A percentile compares a stretch with the other conserved stretches of the same genome.
Evolutionary conservation across 2,113 vertebrate species (phyloP).

Genomic region (Halichoeres trimaculatus): DNA sequence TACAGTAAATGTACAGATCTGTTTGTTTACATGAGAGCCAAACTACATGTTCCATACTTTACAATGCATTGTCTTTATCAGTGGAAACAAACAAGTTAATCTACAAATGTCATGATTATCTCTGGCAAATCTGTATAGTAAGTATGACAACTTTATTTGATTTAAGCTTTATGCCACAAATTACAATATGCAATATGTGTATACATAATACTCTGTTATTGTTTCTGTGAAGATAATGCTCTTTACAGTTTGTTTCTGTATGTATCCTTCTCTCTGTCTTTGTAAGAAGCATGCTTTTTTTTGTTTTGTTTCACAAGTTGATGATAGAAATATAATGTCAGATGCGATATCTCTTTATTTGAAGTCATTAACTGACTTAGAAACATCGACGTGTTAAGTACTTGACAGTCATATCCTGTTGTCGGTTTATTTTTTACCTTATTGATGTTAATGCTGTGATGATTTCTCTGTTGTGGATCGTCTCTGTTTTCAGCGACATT

Average conservation of each 20-base stretch:
- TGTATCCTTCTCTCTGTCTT: neutral
- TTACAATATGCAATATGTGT: neutral
- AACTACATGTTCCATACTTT: no score
- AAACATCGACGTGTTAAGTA: slow-evolving; percentile 14
- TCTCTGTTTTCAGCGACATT: slow-evolving; percentile 5
- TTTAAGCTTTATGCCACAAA: neutral
- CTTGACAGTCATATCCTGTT: neutral
- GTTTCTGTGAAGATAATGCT: slow-evolving; percentile 22
- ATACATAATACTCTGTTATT: neutral
- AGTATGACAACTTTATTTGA: neutral
- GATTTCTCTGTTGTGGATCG: neutral
- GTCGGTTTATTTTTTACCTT: slow-evolving; percentile 5
- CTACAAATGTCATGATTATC: neutral
- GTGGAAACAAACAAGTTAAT: neutral
- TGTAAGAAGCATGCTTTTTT: slow-evolving; percentile 21
- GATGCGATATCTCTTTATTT: neutral
- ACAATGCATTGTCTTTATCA: no score
- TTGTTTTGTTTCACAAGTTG: slow-evolving; percentile 13
- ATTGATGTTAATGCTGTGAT: slow-evolving; percentile 17
- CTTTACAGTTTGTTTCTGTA: slow-evolving; percentile 1
- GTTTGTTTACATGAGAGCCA: neutral
- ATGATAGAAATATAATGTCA: neutral
- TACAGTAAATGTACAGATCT: neutral
- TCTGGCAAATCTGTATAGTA: neutral
- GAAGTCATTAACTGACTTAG: neutral